Percentiles rank a stretch among this genome's conserved stretches.
Conservation (phyloP, 2,888 invertebrate genomes). For the Oxystoma pomonae region DNA sequence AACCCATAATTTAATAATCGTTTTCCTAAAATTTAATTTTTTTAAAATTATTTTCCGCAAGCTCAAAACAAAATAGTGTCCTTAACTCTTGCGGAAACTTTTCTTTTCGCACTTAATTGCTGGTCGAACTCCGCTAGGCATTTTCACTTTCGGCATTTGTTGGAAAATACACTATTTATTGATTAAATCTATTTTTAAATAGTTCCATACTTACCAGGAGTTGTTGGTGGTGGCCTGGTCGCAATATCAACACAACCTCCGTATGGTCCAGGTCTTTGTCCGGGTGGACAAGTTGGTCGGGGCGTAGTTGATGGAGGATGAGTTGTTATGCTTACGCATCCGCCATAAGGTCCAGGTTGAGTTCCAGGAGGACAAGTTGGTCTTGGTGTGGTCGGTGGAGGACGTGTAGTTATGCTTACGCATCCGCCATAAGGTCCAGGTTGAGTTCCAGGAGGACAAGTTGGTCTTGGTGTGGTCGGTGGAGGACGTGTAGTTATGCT, state of each 20-base stretch:
- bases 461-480: conserved; percentile 9
- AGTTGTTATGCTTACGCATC: conserved; percentile 3
- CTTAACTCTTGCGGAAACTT: too few species aligned
- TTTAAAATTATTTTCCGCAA: too few species aligned
- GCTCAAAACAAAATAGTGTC: too few species aligned
- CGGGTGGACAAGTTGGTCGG: conserved; percentile 8
- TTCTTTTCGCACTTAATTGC: too few species aligned
- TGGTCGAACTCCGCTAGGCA: too few species aligned
- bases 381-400: conserved; percentile 7
- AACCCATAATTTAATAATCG: too few species aligned
- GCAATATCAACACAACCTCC: conserved; percentile 13
- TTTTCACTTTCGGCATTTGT: too few species aligned
- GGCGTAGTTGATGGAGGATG: conserved; percentile 6
- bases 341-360: conserved; percentile 10
- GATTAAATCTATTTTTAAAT: too few species aligned
- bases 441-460: conserved; percentile 8
- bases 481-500: conserved; percentile 7
- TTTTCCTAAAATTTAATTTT: too few species aligned
- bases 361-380: conserved; percentile 19
- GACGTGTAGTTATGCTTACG: conserved; percentile 4
- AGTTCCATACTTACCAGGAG: neutral
- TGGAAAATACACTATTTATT: too few species aligned
- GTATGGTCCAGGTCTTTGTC: conserved; percentile 11
- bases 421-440: conserved; percentile 8
- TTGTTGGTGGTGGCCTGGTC: conserved; percentile 7